Evolutionary conservation across 2,888 invertebrate genomes (phyloP).

Genomic region (Nemotelus nigrinus): DNA sequence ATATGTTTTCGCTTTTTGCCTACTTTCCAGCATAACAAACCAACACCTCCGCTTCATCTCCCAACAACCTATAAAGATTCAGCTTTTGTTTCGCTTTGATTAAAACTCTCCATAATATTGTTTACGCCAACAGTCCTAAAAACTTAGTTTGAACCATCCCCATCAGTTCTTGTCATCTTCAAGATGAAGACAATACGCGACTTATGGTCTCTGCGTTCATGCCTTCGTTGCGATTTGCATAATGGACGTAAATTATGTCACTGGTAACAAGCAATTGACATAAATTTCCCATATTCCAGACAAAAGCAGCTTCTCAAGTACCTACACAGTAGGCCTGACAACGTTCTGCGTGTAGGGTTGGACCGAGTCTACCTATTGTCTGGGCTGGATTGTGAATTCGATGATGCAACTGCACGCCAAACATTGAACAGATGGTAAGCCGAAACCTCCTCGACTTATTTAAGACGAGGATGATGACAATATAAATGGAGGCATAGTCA

Average conservation of each 20-base stretch:
- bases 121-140: no score
- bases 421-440: slow-evolving; percentile 35
- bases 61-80: no score
- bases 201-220: slow-evolving; percentile 49
- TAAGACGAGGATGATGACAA: no score
- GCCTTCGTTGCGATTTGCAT: slow-evolving; percentile 51
- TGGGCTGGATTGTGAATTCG: no score
- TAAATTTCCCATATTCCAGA: slow-evolving; percentile 47
- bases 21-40: no score
- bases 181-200: slow-evolving; percentile 49
- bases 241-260: slow-evolving; percentile 52
- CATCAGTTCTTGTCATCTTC: slow-evolving; percentile 24
- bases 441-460: neutral
- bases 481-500: no score
- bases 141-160: neutral
- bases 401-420: slow-evolving; percentile 21
- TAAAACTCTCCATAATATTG: no score
- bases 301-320: neutral
- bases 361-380: no score
- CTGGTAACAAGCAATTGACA: slow-evolving; percentile 51
- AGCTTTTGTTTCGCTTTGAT: no score
- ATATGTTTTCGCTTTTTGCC: no score
- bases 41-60: no score
- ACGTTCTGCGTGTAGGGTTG: neutral
- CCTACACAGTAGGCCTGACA: neutral